Percentiles rank a stretch among this genome's conserved stretches.
phyloP scores from a whole-genome alignment of 2,113 vertebrate species.

The Heloderma charlesbogerti region DNA sequence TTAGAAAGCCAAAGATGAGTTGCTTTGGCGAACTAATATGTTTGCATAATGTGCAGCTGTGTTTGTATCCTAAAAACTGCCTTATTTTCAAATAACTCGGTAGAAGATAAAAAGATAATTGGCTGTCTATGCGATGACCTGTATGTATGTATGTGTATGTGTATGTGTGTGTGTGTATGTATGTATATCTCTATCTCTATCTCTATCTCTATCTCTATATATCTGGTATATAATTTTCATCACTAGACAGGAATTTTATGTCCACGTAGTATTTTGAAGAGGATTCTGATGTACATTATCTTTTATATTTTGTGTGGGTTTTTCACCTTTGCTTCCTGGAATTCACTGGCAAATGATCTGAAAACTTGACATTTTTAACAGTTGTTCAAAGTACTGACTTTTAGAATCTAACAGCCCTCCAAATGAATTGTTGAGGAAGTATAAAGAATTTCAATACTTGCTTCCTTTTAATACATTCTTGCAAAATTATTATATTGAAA shows the following conservation, averaged over 20 bases:
- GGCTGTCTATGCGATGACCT: neutral
- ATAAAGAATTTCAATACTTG: neutral
- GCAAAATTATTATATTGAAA: neutral
- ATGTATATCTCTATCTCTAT: too few species aligned
- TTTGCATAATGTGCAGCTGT: neutral
- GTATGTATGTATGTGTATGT: neutral
- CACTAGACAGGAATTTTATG: neutral
- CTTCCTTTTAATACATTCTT: neutral
- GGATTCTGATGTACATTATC: neutral
- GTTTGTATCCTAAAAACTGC: neutral
- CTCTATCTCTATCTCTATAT: neutral
- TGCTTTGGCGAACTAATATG: neutral
- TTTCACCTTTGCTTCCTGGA: neutral
- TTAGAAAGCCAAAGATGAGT: constrained; percentile 3
- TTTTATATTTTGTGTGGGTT: neutral
- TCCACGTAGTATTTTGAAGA: neutral
- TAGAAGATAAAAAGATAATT: neutral
- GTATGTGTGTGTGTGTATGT: too few species aligned
- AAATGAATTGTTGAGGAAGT: neutral
- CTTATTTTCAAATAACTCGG: neutral
- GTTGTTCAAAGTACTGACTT: neutral
- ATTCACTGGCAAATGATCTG: neutral
- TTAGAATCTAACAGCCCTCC: neutral
- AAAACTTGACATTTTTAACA: neutral
- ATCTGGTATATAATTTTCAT: neutral